Evolutionary conservation across 2,113 vertebrate species (phyloP), one percentile per base, ranked within the genome.

Genomic region (Aegotheles bennettii): DNA sequence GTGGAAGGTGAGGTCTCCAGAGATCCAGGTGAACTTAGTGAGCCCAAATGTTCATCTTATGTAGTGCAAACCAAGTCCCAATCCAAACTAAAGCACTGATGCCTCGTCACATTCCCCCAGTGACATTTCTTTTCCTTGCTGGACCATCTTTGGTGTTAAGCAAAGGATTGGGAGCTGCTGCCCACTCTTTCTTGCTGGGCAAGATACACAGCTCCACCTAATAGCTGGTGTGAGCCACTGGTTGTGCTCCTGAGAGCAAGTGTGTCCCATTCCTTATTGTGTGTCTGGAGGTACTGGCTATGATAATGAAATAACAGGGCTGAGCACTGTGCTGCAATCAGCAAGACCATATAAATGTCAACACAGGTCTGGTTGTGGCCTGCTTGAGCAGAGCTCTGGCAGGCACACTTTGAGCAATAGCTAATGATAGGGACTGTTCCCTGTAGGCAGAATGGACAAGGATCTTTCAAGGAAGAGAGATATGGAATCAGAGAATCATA

Each of bases 381-480:
- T n/a, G 21, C 36, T 20, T 42, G 51, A 73, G 31, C 45, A 65
- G 51, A 1, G 5, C 50, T 43, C 18, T 59, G 50, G 23, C 18
- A 50, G 43, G 36, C 6, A 31, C 8, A 3, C 43, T 51, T 43
- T 29, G 43, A 38, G 14, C 0, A 0, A 10, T 9, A 29, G 8
- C 0, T 0, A 33, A 13, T 16, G 17, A 9, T 18, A 43, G 33
- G 33, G 28, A 51, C 28, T 24, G 28, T n/a, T 74, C 20, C 33
- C 33, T 31, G 28, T 24, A 45, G 36, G 8, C 19, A 61, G 20
- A 20, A n/a, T 31, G 33, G 40, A 56, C 0, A 1, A 74, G 13
- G 53, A 38, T 16, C 47, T 74, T 71, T 68, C 35, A 29, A 28
- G 24, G 35, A 79, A 61, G 13, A 5, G 10, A 79, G 6, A 21